Evolutionary conservation across 2,888 invertebrate species (phyloP), one percentile per base, ranked within the genome.

Genomic region (Daptonema setosum): DNA sequence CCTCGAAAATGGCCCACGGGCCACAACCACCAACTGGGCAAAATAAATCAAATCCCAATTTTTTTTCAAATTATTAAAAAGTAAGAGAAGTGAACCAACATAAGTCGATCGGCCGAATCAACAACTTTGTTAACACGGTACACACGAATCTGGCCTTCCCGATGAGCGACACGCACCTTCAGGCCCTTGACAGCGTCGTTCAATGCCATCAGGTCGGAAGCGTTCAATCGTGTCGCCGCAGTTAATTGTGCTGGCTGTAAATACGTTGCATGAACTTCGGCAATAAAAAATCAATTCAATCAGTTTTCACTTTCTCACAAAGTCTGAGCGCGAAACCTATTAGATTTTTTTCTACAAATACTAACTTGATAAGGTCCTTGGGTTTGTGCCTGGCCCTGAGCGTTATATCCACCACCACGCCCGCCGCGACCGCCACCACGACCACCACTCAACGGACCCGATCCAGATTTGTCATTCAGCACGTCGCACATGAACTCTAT

Each of bases 401-500:
- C n/a, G n/a, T 35, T 11, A 35, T 17, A 17, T 35, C 35, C 35
- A 17, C 35, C 35, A 8, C 8, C 17, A 17, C 17, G 35, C 8
- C 35, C 35, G 35, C 35, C 35, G 11, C 11, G 35, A 17, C 35
- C 35, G 17, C 35, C 45, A 45, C 45, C 8, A 45, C 45, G n/a
- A 45, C 17, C 17, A 17, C n/a, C 11, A 45, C 45, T 3, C 17
- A 8, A 11, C 11, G 35, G 17, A 35, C 17, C 11, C 35, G 17
- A 17, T 11, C 11, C 35, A 35, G 35, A 17, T 25, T 43, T 43
- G 20, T 61, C 60, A 52, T 59, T 61, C 28, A 66, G 57, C 48
- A 66, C 62, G 28, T 66, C 66, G 56, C 66, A 66, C 64, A 66
- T 64, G 60, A 64, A 66, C 57, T 66, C 62, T 43, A 66, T 58